Conservation (phyloP, 2,113 vertebrate genomes). For the Malurus melanocephalus region DNA sequence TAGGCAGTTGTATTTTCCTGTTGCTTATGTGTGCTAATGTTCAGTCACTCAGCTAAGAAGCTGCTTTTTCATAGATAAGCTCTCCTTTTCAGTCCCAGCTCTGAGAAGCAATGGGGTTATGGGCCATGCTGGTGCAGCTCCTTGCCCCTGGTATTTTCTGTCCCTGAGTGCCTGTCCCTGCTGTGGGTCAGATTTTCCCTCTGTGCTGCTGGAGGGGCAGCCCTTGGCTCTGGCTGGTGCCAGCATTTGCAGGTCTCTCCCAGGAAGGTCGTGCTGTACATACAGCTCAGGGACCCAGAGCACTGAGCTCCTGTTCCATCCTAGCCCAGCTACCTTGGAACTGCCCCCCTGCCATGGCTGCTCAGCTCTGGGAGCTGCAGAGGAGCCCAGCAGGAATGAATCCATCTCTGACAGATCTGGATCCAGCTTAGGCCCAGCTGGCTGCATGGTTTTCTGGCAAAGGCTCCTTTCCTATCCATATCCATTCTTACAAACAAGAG, state of each 20-base stretch:
- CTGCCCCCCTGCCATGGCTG: accelerated
- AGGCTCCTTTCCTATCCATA: not conserved
- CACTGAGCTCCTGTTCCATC: accelerated
- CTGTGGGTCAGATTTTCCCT: not conserved
- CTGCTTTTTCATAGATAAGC: not conserved
- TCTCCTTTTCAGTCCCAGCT: not conserved
- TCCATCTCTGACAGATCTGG: conserved; percentile 5
- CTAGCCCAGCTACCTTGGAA: not conserved
- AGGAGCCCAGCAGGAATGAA: not conserved
- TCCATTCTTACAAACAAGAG: conserved; percentile 5
- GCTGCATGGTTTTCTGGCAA: conserved; percentile 36
- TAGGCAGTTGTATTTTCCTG: not conserved
- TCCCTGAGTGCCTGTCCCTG: not conserved
- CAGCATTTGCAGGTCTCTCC: not conserved
- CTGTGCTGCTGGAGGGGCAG: not conserved
- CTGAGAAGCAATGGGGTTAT: accelerated
- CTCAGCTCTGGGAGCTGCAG: not conserved
- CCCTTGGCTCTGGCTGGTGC: not conserved
- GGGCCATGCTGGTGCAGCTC: not conserved
- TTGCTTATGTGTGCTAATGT: not conserved
- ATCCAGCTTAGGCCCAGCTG: conserved; percentile 41
- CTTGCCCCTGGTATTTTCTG: not conserved
- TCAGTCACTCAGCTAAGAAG: not conserved
- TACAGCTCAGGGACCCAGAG: accelerated
- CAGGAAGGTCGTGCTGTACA: not conserved